Conservation (phyloP, 2,797 vertebrate genomes). For the Pangasius sanitwongsei region DNA sequence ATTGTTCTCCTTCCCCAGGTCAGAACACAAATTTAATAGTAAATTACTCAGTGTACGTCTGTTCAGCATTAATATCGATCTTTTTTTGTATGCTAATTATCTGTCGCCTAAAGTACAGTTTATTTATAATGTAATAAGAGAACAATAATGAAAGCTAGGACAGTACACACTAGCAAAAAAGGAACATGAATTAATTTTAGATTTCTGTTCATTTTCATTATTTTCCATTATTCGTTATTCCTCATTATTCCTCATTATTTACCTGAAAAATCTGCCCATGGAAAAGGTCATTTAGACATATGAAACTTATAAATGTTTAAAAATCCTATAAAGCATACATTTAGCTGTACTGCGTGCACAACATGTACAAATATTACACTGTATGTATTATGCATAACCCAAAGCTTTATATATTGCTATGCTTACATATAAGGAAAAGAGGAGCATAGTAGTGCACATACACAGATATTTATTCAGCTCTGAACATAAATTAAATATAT, state of each 20-base stretch:
- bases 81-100: not conserved
- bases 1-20: conserved; percentile 95
- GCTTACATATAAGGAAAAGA: not conserved
- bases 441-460: not conserved
- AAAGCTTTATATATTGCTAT: not conserved
- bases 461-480: not conserved
- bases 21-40: conserved; percentile 36
- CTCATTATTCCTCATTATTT: not conserved
- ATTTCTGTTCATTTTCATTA: not conserved
- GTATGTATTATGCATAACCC: not conserved
- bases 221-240: not conserved
- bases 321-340: not conserved
- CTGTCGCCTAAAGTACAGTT: not conserved
- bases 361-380: not conserved
- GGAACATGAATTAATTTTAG: not conserved
- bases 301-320: not conserved
- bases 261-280: not conserved
- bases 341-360: not conserved
- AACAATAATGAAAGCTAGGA: not conserved
- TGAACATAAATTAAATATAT: not conserved
- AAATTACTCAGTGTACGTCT: not conserved
- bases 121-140: not conserved
- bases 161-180: not conserved
- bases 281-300: not conserved
- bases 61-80: not conserved